Conservation (phyloP, 2,797 vertebrate species). For the Chelon auratus region DNA sequence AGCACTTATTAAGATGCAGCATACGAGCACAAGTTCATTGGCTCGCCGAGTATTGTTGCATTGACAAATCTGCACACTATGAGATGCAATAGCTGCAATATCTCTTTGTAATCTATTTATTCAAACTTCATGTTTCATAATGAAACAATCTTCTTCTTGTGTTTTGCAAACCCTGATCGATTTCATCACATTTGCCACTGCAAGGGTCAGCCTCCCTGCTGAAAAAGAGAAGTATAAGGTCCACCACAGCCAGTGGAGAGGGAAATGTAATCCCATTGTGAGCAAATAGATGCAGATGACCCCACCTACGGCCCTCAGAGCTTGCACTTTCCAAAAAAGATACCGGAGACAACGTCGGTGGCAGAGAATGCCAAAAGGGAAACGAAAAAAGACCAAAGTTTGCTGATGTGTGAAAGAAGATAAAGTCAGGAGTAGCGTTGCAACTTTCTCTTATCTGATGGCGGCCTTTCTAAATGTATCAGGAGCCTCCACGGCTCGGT, state of each 20-base stretch:
- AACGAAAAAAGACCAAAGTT: constrained; percentile 67
- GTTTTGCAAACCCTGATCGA: constrained; percentile 37
- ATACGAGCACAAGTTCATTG: background rate
- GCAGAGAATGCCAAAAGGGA: constrained; percentile 52
- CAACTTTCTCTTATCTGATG: constrained; percentile 75
- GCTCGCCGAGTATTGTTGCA: constrained; percentile 1
- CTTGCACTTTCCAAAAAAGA: constrained; percentile 50
- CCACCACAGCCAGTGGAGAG: constrained; percentile 46
- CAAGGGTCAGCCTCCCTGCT: constrained; percentile 25
- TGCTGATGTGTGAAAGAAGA: constrained; percentile 77
- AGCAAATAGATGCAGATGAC: constrained; percentile 71
- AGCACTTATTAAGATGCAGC: background rate
- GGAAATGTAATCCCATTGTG: constrained; percentile 62
- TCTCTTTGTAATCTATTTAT: constrained; percentile 7
- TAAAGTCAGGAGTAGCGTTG: constrained; percentile 60
- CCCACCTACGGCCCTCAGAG: constrained; percentile 16
- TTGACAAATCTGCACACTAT: constrained; percentile 10
- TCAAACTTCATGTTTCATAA: constrained; percentile 39
- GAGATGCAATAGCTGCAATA: background rate
- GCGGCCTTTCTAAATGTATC: constrained; percentile 72
- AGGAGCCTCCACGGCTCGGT: constrained; percentile 61
- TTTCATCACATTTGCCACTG: constrained; percentile 41
- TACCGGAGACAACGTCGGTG: constrained; percentile 50
- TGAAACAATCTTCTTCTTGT: constrained; percentile 26
- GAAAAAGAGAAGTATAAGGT: constrained; percentile 37